Conservation (phyloP, 2,888 invertebrate genomes). For the Crocallis elinguaria region DNA sequence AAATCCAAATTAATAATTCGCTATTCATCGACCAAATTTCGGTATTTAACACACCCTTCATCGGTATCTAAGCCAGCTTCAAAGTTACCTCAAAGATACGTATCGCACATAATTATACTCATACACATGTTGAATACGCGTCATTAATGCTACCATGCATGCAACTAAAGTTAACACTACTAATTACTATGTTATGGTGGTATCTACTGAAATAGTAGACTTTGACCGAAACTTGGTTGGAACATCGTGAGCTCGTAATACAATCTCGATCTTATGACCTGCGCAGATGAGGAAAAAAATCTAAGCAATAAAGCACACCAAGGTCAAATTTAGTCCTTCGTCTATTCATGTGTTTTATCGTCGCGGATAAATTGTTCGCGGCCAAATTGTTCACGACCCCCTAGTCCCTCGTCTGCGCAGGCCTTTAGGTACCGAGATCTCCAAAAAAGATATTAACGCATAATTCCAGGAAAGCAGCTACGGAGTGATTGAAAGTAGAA, state of each 20-base stretch:
- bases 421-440: no score
- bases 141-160: background rate
- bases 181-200: background rate
- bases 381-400: no score
- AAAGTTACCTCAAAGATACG: background rate
- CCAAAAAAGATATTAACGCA: background rate
- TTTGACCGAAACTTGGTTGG: conserved; percentile 5
- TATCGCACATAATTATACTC: background rate
- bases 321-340: no score
- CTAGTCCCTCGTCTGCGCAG: no score
- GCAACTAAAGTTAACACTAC: no score
- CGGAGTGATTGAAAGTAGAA: background rate
- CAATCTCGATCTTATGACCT: conserved; percentile 11
- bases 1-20: no score
- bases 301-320: no score
- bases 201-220: background rate
- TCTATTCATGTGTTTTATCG: no score
- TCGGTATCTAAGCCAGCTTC: background rate
- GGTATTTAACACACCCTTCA: no score
- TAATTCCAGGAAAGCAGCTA: background rate
- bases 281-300: background rate
- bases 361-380: no score
- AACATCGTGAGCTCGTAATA: conserved; percentile 8
- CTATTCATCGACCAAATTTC: no score
- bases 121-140: background rate